Evolutionary conservation across 2,797 vertebrate species (phyloP).

Genomic region (Manis javanica): DNA sequence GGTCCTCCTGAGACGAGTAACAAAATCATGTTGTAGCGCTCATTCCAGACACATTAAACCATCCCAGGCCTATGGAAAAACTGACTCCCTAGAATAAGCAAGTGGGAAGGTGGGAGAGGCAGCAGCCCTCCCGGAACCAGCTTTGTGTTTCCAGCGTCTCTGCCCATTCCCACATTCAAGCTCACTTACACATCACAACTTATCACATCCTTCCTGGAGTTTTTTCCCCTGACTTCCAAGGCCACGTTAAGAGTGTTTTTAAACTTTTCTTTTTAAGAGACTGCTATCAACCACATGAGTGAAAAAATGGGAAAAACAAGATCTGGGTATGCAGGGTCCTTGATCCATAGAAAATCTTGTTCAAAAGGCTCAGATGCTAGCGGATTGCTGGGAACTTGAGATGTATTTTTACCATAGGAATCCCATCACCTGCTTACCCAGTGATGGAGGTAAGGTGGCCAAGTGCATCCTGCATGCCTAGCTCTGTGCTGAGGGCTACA

Average conservation of each 20-base stretch:
- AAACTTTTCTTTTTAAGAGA: background rate
- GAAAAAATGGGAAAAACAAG: background rate
- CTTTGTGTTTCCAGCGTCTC: background rate
- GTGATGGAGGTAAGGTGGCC: background rate
- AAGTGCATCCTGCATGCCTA: background rate
- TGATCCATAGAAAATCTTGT: background rate
- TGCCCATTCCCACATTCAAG: background rate
- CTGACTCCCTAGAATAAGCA: background rate
- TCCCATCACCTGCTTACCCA: background rate
- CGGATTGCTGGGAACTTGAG: background rate
- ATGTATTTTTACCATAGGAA: background rate
- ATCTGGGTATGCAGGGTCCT: background rate
- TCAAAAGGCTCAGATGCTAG: background rate
- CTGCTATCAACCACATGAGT: background rate
- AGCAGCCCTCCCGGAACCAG: fast-evolving
- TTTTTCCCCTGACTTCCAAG: background rate
- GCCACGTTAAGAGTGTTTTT: background rate
- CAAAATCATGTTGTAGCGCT: background rate
- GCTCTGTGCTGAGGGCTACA: background rate
- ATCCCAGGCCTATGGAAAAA: background rate
- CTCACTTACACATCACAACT: background rate
- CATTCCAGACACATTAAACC: background rate
- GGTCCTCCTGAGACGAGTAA: background rate
- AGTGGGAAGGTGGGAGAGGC: background rate
- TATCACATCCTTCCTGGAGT: background rate